Percentiles rank a stretch among this genome's conserved stretches.
Evolutionary conservation across 2,888 invertebrate species (phyloP).

Genomic region (Crocallis elinguaria): DNA sequence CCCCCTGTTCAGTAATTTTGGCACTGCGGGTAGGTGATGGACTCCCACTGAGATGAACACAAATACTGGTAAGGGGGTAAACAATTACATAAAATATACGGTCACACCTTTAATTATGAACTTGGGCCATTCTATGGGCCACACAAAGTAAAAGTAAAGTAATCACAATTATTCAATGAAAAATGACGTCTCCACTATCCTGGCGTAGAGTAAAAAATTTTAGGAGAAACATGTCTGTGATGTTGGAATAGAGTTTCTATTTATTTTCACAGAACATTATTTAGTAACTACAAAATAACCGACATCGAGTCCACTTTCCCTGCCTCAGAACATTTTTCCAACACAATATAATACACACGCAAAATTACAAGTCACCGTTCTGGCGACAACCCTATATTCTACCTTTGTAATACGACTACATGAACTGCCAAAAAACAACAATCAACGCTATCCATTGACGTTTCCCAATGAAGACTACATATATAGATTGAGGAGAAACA

Average conservation of each 20-base stretch:
- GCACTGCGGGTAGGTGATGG: slow-evolving; percentile 61
- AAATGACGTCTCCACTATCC: too few species aligned
- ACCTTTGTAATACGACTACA: slow-evolving; percentile 42
- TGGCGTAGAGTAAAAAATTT: too few species aligned
- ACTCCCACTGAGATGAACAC: slow-evolving; percentile 54
- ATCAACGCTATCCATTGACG: slow-evolving; percentile 41
- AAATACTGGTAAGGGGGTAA: slow-evolving; percentile 54
- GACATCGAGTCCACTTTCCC: slow-evolving; percentile 53
- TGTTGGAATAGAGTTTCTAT: background rate
- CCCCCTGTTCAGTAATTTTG: slow-evolving; percentile 70
- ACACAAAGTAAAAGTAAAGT: too few species aligned
- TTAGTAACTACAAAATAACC: slow-evolving; percentile 39
- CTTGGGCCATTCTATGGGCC: too few species aligned
- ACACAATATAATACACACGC: slow-evolving; percentile 55
- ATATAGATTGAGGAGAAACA: slow-evolving; percentile 11
- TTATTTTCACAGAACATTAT: slow-evolving; percentile 17
- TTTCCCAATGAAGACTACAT: background rate
- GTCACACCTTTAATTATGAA: too few species aligned
- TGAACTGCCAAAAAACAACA: slow-evolving; percentile 1
- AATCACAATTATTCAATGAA: too few species aligned
- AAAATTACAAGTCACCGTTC: slow-evolving; percentile 77
- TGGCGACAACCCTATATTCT: slow-evolving; percentile 80
- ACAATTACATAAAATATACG: slow-evolving; percentile 37
- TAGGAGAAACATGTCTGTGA: too few species aligned
- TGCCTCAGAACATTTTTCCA: slow-evolving; percentile 53